These are phyloP conservation scores for Athalia rosae DNA, from an alignment of 2,888 invertebrate species.

Conservation along the genomic window DNA sequence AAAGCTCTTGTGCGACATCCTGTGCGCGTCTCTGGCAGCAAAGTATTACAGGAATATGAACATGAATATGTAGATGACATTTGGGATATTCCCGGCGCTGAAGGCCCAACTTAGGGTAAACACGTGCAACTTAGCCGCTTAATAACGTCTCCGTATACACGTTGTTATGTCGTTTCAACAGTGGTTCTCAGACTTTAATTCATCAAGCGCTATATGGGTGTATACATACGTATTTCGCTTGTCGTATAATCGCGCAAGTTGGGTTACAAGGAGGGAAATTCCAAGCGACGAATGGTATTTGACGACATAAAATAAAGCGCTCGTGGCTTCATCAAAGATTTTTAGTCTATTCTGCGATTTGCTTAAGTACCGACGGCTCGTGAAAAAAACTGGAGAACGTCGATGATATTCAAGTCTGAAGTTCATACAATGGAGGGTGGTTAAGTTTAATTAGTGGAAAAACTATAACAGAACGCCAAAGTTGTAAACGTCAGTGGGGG, in stretches of 20 bases:
- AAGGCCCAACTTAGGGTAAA: constrained; percentile 34
- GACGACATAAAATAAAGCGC: background rate
- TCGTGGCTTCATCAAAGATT: constrained; percentile 1
- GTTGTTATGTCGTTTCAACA: constrained; percentile 28
- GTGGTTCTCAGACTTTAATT: constrained; percentile 16
- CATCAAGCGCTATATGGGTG: background rate
- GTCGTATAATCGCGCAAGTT: background rate
- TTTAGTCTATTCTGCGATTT: background rate
- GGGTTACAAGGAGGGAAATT: background rate
- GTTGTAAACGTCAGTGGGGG: background rate
- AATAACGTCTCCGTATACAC: constrained; percentile 41
- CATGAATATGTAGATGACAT: constrained; percentile 66
- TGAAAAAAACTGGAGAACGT: background rate
- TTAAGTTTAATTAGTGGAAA: background rate
- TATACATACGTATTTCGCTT: background rate
- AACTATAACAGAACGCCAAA: background rate
- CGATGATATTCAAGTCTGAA: background rate
- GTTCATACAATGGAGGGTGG: background rate
- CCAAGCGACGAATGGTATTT: background rate
- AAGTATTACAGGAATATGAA: constrained; percentile 51
- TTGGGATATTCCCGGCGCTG: constrained; percentile 54
- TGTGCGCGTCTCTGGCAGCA: background rate
- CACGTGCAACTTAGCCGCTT: constrained; percentile 40
- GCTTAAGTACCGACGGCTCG: background rate
- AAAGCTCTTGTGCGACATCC: constrained; percentile 18